These are phyloP conservation scores for Drosophila atroscutellata DNA, from an alignment of 2,888 invertebrate genomes.

Conservation along the genomic window DNA sequence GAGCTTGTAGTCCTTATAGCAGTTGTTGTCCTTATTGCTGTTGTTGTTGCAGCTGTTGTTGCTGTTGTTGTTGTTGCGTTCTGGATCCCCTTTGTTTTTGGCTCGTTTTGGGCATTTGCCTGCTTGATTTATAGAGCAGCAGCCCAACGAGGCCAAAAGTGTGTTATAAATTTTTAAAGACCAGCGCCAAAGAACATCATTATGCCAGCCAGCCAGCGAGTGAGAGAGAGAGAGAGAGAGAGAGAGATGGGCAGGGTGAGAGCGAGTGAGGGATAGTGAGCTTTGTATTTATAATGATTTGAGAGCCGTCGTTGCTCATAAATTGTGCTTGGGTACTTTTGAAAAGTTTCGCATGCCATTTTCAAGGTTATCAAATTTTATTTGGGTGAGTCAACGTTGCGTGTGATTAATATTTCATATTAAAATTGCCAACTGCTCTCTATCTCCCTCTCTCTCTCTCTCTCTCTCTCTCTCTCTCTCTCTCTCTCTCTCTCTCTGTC, in stretches of 20 bases:
- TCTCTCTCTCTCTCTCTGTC: not conserved
- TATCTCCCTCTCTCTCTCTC: too few species aligned
- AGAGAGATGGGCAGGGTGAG: slow-evolving; percentile 18
- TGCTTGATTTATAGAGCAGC: slow-evolving; percentile 70
- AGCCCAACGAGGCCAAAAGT: slow-evolving; percentile 69
- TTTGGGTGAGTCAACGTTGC: slow-evolving; percentile 67
- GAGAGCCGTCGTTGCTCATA: slow-evolving; percentile 60
- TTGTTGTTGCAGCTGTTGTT: slow-evolving; percentile 24
- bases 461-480: not conserved
- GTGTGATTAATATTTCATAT: slow-evolving; percentile 82
- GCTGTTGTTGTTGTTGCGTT: slow-evolving; percentile 14
- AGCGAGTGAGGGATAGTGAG: slow-evolving; percentile 8
- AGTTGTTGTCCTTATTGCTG: slow-evolving; percentile 15
- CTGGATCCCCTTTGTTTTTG: slow-evolving; percentile 38
- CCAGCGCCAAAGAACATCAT: slow-evolving; percentile 58
- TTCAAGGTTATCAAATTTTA: slow-evolving; percentile 70
- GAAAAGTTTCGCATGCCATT: slow-evolving; percentile 35
- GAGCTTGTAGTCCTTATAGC: slow-evolving; percentile 60
- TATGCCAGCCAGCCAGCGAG: slow-evolving; percentile 11
- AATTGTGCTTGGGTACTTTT: slow-evolving; percentile 50
- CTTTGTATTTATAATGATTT: slow-evolving; percentile 74
- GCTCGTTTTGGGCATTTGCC: slow-evolving; percentile 74
- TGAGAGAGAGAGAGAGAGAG: slow-evolving; percentile 18
- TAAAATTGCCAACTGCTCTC: slow-evolving; percentile 65
- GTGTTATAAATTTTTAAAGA: slow-evolving; percentile 79